Evolutionary conservation across 2,797 vertebrate species (phyloP), one percentile per base, ranked within the genome.

Genomic region (Toxotes lorentzi): DNA sequence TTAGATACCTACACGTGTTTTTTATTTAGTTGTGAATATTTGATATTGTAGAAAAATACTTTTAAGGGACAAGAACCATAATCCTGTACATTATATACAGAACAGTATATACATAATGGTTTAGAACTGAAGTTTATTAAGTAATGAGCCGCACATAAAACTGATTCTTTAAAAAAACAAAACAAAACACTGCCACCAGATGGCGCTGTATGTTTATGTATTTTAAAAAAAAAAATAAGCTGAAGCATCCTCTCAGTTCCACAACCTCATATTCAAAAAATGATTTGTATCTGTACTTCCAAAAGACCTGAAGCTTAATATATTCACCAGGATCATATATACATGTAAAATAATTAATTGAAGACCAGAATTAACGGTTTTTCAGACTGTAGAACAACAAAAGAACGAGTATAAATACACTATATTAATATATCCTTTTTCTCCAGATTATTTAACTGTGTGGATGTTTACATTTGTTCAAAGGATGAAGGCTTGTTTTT

Each of bases 181-280:
- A 13, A 0, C n/a, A 3, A 23, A 2, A 40, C 19, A 34, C 2
- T 0, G 30, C 83, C 90, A 88, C 76, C 54, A 86, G 92, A 41
- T 79, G 91, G 85, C 4, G 78, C 65, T 80, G 9, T 59, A 43
- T 23, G 43, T 32, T 27, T 34, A 62, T 64, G 60, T 73, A 45
- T 23, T 14, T 23, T 43, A 14, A 40, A 40, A n/a, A n/a, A n/a
- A n/a, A 14, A 23, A 53, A 77, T 3, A 2, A 10, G 10, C 70
- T 35, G 6, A 57, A 3, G 6, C 5, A 17, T 65, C 66, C 40
- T 64, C 50, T 69, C 38, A 35, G 10, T 14, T 70, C 30, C 24
- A 69, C 71, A 70, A 40, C 11, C 17, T 61, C 40, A 66, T 12
- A 48, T 57, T 60, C 3, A 58, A 41, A 56, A 21, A 5, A 17